Base-by-base conservation (phyloP, 2,113 vertebrate species). In the Pseudorhombus dupliciocellatus region DNA sequence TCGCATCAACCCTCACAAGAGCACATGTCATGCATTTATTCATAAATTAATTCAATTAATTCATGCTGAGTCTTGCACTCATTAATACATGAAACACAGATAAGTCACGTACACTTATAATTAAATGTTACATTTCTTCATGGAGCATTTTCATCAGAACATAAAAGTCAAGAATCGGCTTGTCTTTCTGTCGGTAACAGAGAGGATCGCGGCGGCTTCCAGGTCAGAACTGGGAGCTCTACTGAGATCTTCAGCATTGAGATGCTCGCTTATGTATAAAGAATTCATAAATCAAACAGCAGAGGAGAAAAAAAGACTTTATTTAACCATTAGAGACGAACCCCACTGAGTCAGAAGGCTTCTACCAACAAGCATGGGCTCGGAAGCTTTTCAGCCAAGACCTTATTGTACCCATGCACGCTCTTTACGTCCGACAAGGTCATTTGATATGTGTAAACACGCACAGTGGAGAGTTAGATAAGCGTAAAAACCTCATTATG, bases 21-120 rank as follows among this genome's bases (percentile, higher is more conserved):
- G 70, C 66, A 70, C 62, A 55, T 51, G 65, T 72, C 71, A 74
- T 84, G 76, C 68, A 88, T 88, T 79, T 79, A 87, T 90, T 88
- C 86, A 81, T 64, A 58, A 73, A 73, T 77, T 80, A 74, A 57
- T 55, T 34, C 20, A 21, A 14, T 21, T 58, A 34, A 84, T 79
- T 83, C 63, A 69, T 34, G 78, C 81, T 72, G 76, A 77, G 56
- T 65, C 60, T 64, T 62, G 68, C 76, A 70, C 61, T 61, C 69
- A 68, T 64, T 69, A 73, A 37, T 75, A 70, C 44, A 64, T 40
- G 58, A 73, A 77, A 77, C 73, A 69, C 30, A 21, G 69, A 83
- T 61, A 73, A 79, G 64, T 78, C 73, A 77, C 31, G 26, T 67
- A 54, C 53, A 22, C 46, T 28, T n/a, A 28, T 57, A 21, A 66